These are phyloP conservation scores for Himalopsyche kuldschensis DNA, from an alignment of 2,888 invertebrate species.

Conservation along the genomic window DNA sequence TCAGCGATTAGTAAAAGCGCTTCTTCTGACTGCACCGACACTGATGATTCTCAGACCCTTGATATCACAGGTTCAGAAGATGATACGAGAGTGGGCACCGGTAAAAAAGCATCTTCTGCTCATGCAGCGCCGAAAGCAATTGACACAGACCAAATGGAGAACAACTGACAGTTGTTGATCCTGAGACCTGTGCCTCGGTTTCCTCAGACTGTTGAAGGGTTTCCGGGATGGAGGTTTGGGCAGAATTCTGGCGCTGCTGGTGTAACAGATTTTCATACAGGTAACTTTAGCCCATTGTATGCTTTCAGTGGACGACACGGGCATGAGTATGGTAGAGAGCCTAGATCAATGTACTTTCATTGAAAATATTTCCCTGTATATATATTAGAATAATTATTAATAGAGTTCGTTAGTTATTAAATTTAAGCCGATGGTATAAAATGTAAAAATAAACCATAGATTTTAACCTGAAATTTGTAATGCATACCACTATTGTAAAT, in stretches of 20 bases:
- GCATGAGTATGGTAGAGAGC: background rate
- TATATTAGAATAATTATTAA: too few species aligned
- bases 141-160: constrained; percentile 47
- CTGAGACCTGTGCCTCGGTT: constrained; percentile 61
- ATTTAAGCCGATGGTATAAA: too few species aligned
- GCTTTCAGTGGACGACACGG: constrained; percentile 17
- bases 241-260: background rate
- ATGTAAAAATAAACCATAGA: too few species aligned
- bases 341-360: constrained; percentile 26
- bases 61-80: constrained; percentile 60
- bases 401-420: too few species aligned
- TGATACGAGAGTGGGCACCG: constrained; percentile 42
- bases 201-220: constrained; percentile 42
- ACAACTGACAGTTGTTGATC: constrained; percentile 42
- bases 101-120: background rate
- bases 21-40: constrained; percentile 55
- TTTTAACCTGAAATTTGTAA: too few species aligned
- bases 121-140: background rate
- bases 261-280: constrained; percentile 14
- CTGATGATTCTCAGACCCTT: constrained; percentile 52
- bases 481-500: too few species aligned
- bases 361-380: background rate
- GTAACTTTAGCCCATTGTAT: constrained; percentile 26
- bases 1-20: constrained; percentile 44
- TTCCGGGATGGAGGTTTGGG: constrained; percentile 23